Evolutionary conservation across 37 sponge, comb jelly and placozoan species (phyloP).

Genomic region (Agelas oroides): DNA sequence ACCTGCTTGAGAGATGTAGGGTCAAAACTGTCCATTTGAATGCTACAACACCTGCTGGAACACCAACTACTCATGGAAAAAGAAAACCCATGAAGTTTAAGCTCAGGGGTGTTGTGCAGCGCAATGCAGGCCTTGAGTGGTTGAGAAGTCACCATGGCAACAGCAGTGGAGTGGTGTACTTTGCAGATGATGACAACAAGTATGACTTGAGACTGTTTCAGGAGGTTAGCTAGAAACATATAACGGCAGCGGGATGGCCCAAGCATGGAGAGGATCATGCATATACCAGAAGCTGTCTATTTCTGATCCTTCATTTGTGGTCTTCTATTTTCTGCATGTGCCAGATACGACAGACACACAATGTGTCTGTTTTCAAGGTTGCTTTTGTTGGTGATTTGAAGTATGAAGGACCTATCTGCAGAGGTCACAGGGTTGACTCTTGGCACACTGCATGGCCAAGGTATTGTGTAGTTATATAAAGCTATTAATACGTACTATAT

Average conservation of each 20-base stretch:
- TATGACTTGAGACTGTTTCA: conserved; percentile 66
- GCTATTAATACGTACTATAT: too few relatives aligned
- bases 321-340: too few relatives aligned
- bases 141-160: neutral
- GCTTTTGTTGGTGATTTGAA: conserved; percentile 57
- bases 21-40: conserved; percentile 29
- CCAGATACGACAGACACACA: conserved; percentile 67
- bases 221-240: conserved; percentile 41
- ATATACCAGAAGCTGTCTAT: too few relatives aligned
- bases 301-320: too few relatives aligned
- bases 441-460: conserved; percentile 20
- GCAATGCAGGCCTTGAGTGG: conserved; percentile 50
- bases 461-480: too few relatives aligned
- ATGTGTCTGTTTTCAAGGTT: conserved; percentile 79
- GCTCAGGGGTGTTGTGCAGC: conserved; percentile 46
- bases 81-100: neutral
- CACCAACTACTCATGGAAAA: neutral
- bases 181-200: conserved; percentile 71
- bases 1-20: conserved; percentile 28
- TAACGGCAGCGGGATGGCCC: too few relatives aligned
- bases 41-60: neutral
- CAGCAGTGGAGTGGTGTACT: conserved; percentile 54
- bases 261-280: too few relatives aligned
- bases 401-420: conserved; percentile 81
- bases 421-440: conserved; percentile 36